These are phyloP conservation scores for Choloepus hoffmanni DNA, from an alignment of 2,113 vertebrate species.

Conservation along the genomic window DNA sequence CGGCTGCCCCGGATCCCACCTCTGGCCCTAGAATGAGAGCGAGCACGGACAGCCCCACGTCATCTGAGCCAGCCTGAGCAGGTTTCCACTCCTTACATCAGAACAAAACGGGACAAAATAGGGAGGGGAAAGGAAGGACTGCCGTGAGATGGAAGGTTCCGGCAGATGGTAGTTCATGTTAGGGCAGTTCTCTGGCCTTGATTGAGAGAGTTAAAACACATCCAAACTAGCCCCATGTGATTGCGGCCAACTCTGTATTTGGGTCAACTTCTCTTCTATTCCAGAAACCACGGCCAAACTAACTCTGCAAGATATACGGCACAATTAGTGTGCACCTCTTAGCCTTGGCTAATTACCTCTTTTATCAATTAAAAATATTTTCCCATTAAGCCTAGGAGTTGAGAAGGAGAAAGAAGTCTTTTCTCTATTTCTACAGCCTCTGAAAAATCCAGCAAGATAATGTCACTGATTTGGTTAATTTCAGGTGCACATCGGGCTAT, in stretches of 20 bases:
- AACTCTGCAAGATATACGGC: slow-evolving; percentile 81
- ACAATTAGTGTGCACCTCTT: slow-evolving; percentile 86
- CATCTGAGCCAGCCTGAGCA: neutral
- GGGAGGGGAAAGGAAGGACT: neutral
- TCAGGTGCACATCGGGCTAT: slow-evolving; percentile 92
- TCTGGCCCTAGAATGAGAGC: neutral
- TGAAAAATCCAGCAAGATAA: slow-evolving; percentile 86
- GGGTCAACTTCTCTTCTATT: slow-evolving; percentile 68
- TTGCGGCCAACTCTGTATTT: slow-evolving; percentile 7
- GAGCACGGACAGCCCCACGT: neutral
- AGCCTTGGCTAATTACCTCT: slow-evolving; percentile 88
- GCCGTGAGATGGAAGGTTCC: neutral
- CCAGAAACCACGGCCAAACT: slow-evolving; percentile 68
- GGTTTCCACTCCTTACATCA: neutral
- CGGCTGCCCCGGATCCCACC: neutral
- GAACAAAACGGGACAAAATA: neutral
- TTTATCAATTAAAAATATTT: slow-evolving; percentile 86
- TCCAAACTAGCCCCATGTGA: neutral
- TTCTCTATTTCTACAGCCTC: slow-evolving; percentile 76
- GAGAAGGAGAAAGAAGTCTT: slow-evolving; percentile 62
- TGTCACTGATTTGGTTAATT: slow-evolving; percentile 88
- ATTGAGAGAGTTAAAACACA: neutral
- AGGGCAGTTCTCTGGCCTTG: neutral
- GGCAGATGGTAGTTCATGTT: neutral
- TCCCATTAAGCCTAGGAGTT: slow-evolving; percentile 66